Evolutionary conservation across 2,888 invertebrate species (phyloP), one percentile per base, ranked within the genome.

Genomic region (Subacronicta megacephala): DNA sequence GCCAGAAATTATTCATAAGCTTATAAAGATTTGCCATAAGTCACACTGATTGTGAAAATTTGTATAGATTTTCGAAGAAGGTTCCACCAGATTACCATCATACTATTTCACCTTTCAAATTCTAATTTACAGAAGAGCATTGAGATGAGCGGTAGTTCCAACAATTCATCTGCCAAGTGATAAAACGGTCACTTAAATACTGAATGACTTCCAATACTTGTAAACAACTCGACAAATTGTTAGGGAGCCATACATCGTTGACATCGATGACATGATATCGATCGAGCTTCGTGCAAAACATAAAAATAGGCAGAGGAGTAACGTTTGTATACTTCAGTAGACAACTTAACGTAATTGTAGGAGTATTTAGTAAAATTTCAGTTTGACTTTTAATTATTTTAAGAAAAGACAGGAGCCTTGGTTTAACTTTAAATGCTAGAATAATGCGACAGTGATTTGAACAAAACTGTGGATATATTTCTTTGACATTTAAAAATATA

Each of bases 291-390:
- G 44, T 53, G 46, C 38, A 61, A 59, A 61, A 74, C 46, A 51
- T 58, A 56, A 65, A 71, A 64, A 61, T 65, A 35, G 35, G 46
- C 41, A 40, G 35, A 41, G 38, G 51, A 43, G 46, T 60, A 57
- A 45, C 18, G 43, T 16, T 40, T 61, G 53, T 61, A 61, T 74
- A 61, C 74, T 65, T 38, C 46, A 71, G 44, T 40, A 71, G 53
- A 56, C 42, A 59, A 54, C 20, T 35, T 15, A 18, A 37, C 16
- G 51, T 40, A 42, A 61, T 43, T n/a, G n/a, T 13, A 31, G 12
- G 2, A n/a, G 16, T 33, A 10, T 40, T 46, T 49, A 29, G 37
- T 12, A 5, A 54, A 46, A 29, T 53, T 20, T 16, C 26, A 33
- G 26, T 36, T 46, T 36, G n/a, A 6, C n/a, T 5, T 20, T 56